Evolutionary conservation across 2,113 vertebrate genomes (phyloP).

Genomic region (Catharus bicknelli): DNA sequence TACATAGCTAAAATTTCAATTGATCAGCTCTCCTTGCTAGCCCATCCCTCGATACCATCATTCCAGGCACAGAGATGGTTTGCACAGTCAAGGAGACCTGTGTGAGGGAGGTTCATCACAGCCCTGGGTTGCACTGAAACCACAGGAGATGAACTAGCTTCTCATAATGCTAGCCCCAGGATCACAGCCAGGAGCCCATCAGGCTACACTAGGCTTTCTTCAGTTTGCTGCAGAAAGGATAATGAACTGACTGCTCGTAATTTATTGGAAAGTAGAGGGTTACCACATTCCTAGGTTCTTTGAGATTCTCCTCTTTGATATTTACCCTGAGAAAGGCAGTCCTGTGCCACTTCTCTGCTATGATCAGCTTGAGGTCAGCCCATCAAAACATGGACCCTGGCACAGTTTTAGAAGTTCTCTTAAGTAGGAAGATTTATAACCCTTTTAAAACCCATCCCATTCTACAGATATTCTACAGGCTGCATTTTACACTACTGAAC

Average conservation of each 20-base stretch:
- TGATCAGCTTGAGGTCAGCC: background rate
- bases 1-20: background rate
- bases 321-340: background rate
- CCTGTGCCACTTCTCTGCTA: background rate
- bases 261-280: background rate
- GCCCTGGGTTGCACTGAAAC: background rate
- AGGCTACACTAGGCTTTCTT: background rate
- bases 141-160: background rate
- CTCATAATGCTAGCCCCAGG: rapidly evolving
- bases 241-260: background rate
- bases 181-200: rapidly evolving
- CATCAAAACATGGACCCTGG: background rate
- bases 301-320: background rate
- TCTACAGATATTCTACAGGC: background rate
- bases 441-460: background rate
- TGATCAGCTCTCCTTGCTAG: background rate
- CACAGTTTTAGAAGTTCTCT: background rate
- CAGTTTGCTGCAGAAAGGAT: background rate
- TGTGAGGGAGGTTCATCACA: background rate
- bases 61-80: background rate
- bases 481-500: background rate
- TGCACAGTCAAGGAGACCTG: background rate
- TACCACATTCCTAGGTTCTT: background rate
- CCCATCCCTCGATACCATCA: background rate
- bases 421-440: background rate